phyloP scores from a whole-genome alignment of 2,888 invertebrate species.

The Drosophila histrio region DNA sequence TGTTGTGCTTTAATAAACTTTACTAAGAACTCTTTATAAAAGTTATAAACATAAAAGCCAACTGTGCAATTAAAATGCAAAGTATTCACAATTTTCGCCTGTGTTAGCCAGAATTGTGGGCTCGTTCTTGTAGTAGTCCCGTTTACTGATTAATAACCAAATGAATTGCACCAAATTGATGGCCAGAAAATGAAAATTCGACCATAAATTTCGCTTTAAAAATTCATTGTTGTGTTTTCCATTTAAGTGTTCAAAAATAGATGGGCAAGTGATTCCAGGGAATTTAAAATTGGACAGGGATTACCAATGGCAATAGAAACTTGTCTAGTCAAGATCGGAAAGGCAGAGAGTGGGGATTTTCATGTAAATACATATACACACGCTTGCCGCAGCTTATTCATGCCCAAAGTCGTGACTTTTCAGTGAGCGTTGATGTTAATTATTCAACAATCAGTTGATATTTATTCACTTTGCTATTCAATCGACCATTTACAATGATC shows the following conservation, averaged over 20 bases:
- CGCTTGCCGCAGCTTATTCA: conserved; percentile 6
- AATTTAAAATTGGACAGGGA: conserved; percentile 20
- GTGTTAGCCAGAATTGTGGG: conserved; percentile 34
- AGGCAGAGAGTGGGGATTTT: background rate
- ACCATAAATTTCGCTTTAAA: conserved; percentile 41
- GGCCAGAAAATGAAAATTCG: conserved; percentile 18
- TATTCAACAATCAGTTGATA: conserved; percentile 19
- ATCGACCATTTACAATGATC: conserved; percentile 1
- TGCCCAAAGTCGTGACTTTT: conserved; percentile 38
- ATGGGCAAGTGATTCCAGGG: conserved; percentile 25
- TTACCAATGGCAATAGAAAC: background rate
- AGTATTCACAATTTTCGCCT: conserved; percentile 25
- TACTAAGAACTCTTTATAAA: conserved; percentile 51
- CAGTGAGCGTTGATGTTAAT: conserved; percentile 15
- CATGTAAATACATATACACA: background rate
- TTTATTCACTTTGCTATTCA: conserved; percentile 10
- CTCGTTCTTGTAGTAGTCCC: conserved; percentile 22
- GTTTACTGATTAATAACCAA: conserved; percentile 19
- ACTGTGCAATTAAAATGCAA: conserved; percentile 59
- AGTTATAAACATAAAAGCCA: conserved; percentile 26
- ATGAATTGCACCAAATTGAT: conserved; percentile 6
- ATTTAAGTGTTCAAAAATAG: conserved; percentile 50
- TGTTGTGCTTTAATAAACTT: conserved; percentile 55
- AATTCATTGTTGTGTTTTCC: conserved; percentile 33
- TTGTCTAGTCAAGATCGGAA: background rate